Evolutionary conservation across 2,113 vertebrate genomes (phyloP).

Genomic region (human (Homo sapiens)): DNA sequence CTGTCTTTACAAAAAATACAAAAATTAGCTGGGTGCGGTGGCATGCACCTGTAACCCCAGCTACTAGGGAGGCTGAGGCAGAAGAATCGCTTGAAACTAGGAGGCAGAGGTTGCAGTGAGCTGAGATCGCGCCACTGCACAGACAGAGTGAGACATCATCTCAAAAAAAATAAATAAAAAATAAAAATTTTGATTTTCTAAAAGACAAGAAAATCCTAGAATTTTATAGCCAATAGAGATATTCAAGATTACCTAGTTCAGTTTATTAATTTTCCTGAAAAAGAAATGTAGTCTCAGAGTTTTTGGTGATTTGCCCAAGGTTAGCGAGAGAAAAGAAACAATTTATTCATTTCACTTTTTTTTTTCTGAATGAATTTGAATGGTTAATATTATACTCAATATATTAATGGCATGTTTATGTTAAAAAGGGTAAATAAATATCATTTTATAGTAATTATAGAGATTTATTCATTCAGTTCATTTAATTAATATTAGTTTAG

Average conservation of each 20-base stretch:
- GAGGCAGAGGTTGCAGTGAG: too few species aligned
- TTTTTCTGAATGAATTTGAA: conserved; percentile 5
- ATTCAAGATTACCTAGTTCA: not conserved
- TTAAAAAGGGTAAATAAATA: not conserved
- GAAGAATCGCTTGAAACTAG: too few species aligned
- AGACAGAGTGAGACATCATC: too few species aligned
- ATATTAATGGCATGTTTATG: not conserved
- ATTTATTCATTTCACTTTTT: not conserved
- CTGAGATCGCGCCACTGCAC: too few species aligned
- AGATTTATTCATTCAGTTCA: not conserved
- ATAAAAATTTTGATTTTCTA: not conserved
- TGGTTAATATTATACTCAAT: not conserved
- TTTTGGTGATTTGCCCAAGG: not conserved
- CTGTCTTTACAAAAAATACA: too few species aligned
- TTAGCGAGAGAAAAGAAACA: not conserved
- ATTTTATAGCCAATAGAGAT: not conserved
- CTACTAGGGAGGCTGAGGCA: too few species aligned
- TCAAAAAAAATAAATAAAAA: too few species aligned
- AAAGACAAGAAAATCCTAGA: not conserved
- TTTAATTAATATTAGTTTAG: not conserved
- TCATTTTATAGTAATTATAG: not conserved
- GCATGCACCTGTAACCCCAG: too few species aligned
- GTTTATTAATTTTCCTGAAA: not conserved
- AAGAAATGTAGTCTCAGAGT: not conserved
- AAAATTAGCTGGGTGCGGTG: too few species aligned